Conservation (phyloP, 2,888 invertebrate genomes). For the Reticulitermes lucifugus region DNA sequence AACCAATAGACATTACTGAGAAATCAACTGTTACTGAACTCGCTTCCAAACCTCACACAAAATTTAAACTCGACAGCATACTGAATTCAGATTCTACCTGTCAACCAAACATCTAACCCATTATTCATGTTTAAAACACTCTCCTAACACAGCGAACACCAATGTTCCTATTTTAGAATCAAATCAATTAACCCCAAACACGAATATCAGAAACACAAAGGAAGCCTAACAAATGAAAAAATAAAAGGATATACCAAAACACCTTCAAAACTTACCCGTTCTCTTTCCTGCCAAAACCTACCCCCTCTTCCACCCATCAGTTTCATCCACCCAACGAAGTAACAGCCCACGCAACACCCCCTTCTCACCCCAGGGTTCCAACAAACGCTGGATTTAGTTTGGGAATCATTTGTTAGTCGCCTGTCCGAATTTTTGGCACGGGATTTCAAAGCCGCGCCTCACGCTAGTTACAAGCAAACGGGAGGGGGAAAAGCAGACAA, state of each 20-base stretch:
- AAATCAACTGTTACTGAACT: background rate
- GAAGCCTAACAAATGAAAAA: background rate
- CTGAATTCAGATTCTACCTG: background rate
- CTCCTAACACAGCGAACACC: background rate
- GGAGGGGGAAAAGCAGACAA: background rate
- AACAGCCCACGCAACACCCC: constrained; percentile 21
- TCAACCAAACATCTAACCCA: background rate
- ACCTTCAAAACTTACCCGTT: constrained; percentile 3
- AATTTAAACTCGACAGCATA: background rate
- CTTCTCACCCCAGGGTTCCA: constrained; percentile 25
- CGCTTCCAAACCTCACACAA: background rate
- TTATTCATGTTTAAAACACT: background rate
- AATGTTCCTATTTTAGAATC: background rate
- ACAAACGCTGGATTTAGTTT: constrained; percentile 38
- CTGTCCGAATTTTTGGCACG: constrained; percentile 43
- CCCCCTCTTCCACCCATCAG: constrained; percentile 6
- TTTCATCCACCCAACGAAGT: background rate
- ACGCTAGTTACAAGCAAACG: constrained; percentile 4
- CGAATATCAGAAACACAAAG: background rate
- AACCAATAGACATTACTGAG: background rate
- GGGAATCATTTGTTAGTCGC: constrained; percentile 39
- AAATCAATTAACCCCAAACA: background rate
- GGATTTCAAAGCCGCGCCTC: constrained; percentile 36
- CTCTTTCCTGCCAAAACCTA: background rate
- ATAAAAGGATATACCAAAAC: constrained; percentile 16